Base-by-base conservation (phyloP, 2,888 invertebrate genomes). In the Andrena trimmerana region DNA sequence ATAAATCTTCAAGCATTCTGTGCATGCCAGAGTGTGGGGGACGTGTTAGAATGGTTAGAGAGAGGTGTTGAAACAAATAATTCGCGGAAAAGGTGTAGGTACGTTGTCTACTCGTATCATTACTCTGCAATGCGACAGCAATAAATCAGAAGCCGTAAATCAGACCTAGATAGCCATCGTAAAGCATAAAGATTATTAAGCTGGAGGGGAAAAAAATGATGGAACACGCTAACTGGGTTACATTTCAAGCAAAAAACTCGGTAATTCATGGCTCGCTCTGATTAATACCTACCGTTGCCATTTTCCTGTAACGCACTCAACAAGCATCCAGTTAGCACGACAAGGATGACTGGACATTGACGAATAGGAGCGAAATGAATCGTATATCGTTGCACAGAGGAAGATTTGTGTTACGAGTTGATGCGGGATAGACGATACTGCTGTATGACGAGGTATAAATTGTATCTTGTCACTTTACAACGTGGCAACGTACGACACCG, bases 361-460 rank as follows among this genome's bases (percentile, higher is more conserved):
- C 62, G 72, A 73, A 81, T 73, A 36, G 73, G 29, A 7, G 50
- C 8, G 73, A 63, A 63, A 81, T 73, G 73, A 42, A 73, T 81
- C 82, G 73, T 68, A 52, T 20, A 42, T 62, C 54, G 80, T 72
- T 54, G 82, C 52, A 63, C 20, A 24, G 24, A 5, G 62, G 63
- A 67, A 81, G 81, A 81, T 81, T 81, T 81, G 82, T 72, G 72
- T 73, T 73, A 50, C 81, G n/a, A 65, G 72, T 67, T 62, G 80
- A 81, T 81, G 67, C 73, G 24, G 10, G 82, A 68, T 73, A 81
- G 62, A 29, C 57, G 54, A 50, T 50, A 50, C 50, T 31, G 70
- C 63, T 57, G 54, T 63, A 73, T 62, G 81, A 81, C 81, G 57
- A 48, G 66, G 50, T 73, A 81, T 81, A 68, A 81, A 81, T 81